phyloP scores from a whole-genome alignment of 2,797 vertebrate genomes.

The Silurus lanzhouensis region DNA sequence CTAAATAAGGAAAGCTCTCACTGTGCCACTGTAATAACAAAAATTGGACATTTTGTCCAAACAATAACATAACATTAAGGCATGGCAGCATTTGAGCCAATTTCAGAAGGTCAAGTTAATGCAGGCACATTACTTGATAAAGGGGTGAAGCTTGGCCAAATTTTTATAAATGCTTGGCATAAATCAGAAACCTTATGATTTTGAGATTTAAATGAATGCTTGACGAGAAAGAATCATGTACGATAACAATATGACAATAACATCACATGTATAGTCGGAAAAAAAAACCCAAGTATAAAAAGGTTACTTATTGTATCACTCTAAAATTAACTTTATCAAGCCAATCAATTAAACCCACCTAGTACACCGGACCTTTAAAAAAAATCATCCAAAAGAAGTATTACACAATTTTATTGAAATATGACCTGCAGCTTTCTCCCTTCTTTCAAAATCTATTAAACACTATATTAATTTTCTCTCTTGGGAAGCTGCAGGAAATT shows the following conservation, averaged over 20 bases:
- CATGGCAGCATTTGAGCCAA: neutral
- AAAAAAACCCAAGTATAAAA: neutral
- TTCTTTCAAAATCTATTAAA: slow-evolving; percentile 41
- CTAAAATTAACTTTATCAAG: slow-evolving; percentile 2
- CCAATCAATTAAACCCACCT: slow-evolving; percentile 9
- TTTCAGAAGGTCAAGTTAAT: neutral
- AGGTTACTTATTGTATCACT: neutral
- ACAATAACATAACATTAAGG: slow-evolving; percentile 18
- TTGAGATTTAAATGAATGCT: neutral
- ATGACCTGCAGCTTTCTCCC: slow-evolving; percentile 32
- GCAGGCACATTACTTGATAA: neutral
- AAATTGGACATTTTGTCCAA: slow-evolving; percentile 1
- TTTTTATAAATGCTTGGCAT: neutral
- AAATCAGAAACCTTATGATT: neutral
- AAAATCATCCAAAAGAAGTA: slow-evolving; percentile 33
- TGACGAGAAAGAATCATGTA: neutral
- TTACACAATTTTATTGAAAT: slow-evolving; percentile 36
- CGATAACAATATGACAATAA: neutral
- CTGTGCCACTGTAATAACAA: slow-evolving; percentile 32
- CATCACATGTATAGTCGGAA: neutral
- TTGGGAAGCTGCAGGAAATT: slow-evolving; percentile 15
- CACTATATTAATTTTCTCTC: slow-evolving; percentile 41
- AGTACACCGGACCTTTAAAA: slow-evolving; percentile 18
- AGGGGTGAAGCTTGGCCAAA: neutral
- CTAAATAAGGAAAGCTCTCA: slow-evolving; percentile 16